A percentile compares a stretch with the other conserved stretches of the same genome.
phyloP scores from a whole-genome alignment of 1,140 invertebrate genomes.

The Drosophila equinoxialis region DNA sequence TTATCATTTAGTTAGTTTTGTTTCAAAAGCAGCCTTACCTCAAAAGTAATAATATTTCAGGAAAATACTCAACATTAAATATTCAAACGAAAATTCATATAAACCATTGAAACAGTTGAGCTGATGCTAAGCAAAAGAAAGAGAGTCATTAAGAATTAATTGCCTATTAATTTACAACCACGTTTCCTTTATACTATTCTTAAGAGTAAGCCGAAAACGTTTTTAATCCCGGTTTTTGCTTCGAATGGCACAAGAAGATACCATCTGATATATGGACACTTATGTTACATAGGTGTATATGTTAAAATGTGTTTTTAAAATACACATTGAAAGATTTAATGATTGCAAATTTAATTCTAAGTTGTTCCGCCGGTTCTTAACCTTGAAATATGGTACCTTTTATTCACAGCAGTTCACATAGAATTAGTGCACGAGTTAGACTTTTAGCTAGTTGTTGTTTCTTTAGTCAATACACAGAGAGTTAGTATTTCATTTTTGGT shows the following conservation, averaged over 20 bases:
- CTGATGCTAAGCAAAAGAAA: no score
- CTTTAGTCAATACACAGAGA: neutral
- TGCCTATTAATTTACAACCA: no score
- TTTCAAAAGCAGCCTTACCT: no score
- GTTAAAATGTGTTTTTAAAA: conserved; percentile 13
- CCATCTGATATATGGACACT: neutral
- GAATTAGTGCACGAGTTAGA: conserved; percentile 37
- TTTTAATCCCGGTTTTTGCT: no score
- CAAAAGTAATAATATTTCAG: no score
- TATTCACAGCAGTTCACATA: conserved; percentile 14
- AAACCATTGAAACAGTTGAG: no score
- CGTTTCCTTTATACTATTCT: no score
- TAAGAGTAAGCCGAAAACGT: no score
- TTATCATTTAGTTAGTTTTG: no score
- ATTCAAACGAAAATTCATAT: no score
- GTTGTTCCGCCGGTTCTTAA: conserved; percentile 47
- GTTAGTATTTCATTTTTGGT: conserved; percentile 21
- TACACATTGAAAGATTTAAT: conserved; percentile 22
- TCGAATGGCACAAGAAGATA: neutral
- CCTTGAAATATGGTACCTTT: conserved; percentile 38
- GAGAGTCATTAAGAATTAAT: no score
- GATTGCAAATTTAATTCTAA: conserved; percentile 20
- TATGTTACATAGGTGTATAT: conserved; percentile 1
- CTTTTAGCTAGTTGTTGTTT: conserved; percentile 15
- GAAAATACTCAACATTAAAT: no score